Evolutionary conservation across 2,888 invertebrate genomes (phyloP).

Genomic region (Diadromus collaris): DNA sequence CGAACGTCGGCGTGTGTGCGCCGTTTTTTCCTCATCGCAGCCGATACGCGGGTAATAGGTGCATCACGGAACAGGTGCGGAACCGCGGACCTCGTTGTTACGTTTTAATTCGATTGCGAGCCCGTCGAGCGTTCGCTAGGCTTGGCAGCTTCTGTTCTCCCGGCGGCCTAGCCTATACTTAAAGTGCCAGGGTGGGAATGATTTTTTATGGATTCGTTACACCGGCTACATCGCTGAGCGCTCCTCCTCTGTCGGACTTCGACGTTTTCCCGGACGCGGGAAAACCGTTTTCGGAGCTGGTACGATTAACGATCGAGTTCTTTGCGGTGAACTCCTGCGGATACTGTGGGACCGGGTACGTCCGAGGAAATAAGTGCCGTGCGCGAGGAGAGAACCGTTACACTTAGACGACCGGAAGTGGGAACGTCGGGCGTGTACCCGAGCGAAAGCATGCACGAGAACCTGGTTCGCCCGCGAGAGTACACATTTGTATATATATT

Average conservation of each 20-base stretch:
- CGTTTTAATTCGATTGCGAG: constrained; percentile 39
- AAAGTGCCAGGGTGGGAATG: constrained; percentile 23
- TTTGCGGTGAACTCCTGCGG: not conserved
- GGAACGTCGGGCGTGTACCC: constrained; percentile 20
- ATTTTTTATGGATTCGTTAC: not conserved
- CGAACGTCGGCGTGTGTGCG: constrained; percentile 3
- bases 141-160: constrained; percentile 6
- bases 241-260: not conserved
- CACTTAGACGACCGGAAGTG: constrained; percentile 71
- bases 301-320: not conserved
- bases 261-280: constrained; percentile 66
- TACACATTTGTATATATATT: not conserved
- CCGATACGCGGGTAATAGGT: constrained; percentile 26
- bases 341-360: not conserved
- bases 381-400: constrained; percentile 61
- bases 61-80: constrained; percentile 59
- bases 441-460: constrained; percentile 67
- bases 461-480: constrained; percentile 14
- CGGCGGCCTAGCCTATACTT: not conserved
- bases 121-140: not conserved
- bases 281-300: constrained; percentile 35
- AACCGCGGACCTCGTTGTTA: constrained; percentile 60
- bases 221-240: not conserved
- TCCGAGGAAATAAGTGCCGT: not conserved
- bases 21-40: not conserved